These are phyloP conservation scores for Chauna torquata DNA, from an alignment of 2,113 vertebrate species.

Conservation along the genomic window DNA sequence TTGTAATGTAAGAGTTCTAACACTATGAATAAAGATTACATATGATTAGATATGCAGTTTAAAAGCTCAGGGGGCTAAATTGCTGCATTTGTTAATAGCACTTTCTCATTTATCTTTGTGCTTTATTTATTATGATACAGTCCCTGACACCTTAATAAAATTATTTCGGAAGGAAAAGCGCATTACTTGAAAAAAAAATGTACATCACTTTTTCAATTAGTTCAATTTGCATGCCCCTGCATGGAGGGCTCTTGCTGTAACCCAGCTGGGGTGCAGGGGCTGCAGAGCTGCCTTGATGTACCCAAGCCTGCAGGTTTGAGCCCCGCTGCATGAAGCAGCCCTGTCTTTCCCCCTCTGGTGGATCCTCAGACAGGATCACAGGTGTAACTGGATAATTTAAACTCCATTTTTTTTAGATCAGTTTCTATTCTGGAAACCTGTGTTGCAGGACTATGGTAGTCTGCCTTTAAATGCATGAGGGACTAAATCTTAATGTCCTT, in stretches of 20 bases:
- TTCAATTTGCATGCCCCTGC: background rate
- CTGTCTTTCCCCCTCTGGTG: fast-evolving
- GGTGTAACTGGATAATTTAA: background rate
- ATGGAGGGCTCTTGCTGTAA: background rate
- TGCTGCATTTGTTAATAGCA: constrained; percentile 8
- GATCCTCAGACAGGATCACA: background rate
- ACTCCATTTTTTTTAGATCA: background rate
- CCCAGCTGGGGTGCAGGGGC: background rate
- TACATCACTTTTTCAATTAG: background rate
- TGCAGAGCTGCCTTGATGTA: background rate
- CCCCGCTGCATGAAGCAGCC: background rate
- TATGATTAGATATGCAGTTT: constrained; percentile 32
- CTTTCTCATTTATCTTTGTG: constrained; percentile 27
- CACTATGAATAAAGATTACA: background rate
- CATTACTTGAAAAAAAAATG: background rate
- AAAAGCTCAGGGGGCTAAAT: background rate
- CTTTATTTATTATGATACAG: constrained; percentile 1
- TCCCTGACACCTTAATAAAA: constrained; percentile 10
- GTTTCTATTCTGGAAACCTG: background rate
- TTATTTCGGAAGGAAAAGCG: background rate
- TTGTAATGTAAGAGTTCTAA: background rate
- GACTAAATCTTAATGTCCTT: background rate
- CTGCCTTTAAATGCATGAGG: background rate
- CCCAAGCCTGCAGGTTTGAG: background rate
- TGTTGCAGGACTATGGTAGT: background rate